Percentiles rank a stretch among this genome's conserved stretches.
These are phyloP conservation scores for Cephalopachus bancanus DNA, from an alignment of 2,797 vertebrate species.

Conservation along the genomic window DNA sequence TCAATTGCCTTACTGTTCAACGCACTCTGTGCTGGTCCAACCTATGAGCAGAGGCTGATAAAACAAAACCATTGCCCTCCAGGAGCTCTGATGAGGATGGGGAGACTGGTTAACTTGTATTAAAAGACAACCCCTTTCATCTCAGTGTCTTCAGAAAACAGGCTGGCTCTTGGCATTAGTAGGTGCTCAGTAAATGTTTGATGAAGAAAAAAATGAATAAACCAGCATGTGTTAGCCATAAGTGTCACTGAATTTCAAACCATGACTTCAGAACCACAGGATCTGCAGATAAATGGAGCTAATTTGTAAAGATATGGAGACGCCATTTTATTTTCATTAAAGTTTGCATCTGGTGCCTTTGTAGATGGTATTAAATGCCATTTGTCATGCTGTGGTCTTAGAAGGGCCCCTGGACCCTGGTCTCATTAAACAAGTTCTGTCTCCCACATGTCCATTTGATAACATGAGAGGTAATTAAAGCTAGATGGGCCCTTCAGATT, in stretches of 20 bases:
- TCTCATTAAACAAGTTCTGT: conserved; percentile 6
- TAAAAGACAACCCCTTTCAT: neutral
- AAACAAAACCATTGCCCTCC: neutral
- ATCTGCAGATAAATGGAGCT: conserved; percentile 68
- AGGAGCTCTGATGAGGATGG: neutral
- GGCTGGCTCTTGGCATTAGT: conserved; percentile 46
- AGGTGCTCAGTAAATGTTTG: conserved; percentile 68
- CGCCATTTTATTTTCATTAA: conserved; percentile 74
- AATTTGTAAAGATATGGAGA: conserved; percentile 53
- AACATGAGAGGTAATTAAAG: neutral
- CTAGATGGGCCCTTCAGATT: fast-evolving
- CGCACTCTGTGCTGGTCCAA: fast-evolving
- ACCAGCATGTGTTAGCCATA: conserved; percentile 60
- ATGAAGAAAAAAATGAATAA: neutral
- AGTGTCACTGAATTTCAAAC: conserved; percentile 13
- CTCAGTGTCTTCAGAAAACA: neutral
- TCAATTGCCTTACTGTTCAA: fast-evolving
- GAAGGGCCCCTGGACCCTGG: conserved; percentile 47
- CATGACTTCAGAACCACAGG: conserved; percentile 65
- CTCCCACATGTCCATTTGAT: conserved; percentile 50
- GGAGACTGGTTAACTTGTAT: fast-evolving
- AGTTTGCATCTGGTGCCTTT: conserved; percentile 74
- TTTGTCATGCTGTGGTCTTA: conserved; percentile 71
- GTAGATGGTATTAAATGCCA: conserved; percentile 19
- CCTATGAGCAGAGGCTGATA: neutral